Evolutionary conservation across 2,888 invertebrate genomes (phyloP).

Genomic region (Augiades crinisus): DNA sequence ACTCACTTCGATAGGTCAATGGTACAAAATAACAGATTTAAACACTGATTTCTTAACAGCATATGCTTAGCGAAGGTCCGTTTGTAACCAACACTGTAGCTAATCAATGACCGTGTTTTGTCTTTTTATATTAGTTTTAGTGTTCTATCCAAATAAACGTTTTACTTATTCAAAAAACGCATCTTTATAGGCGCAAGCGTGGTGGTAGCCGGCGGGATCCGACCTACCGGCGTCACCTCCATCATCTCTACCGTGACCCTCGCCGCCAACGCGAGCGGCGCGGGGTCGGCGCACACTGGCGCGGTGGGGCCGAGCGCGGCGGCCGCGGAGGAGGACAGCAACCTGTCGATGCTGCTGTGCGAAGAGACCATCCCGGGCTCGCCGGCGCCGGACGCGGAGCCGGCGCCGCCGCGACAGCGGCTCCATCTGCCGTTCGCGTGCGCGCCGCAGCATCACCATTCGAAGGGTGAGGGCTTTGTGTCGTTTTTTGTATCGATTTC

Average conservation of each 20-base stretch:
- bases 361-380: conserved; percentile 96
- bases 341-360: conserved; percentile 89
- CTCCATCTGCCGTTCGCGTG: conserved; percentile 87
- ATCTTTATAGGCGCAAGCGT: conserved; percentile 49
- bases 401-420: conserved; percentile 73
- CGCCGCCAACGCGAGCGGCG: conserved; percentile 26
- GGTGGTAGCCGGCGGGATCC: conserved; percentile 44
- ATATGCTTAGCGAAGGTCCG: too few species aligned
- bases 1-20: too few species aligned
- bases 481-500: too few species aligned
- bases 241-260: conserved; percentile 31
- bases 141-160: too few species aligned
- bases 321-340: conserved; percentile 81
- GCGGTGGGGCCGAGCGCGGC: conserved; percentile 34
- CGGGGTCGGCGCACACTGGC: conserved; percentile 27
- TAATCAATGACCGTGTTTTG: too few species aligned
- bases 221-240: conserved; percentile 54
- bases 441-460: conserved; percentile 75
- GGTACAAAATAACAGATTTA: too few species aligned
- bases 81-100: too few species aligned
- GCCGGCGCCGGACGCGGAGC: conserved; percentile 86
- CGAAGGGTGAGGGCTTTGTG: conserved; percentile 19
- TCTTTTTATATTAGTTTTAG: too few species aligned
- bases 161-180: too few species aligned
- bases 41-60: too few species aligned